Conservation (phyloP, 2,888 invertebrate species). For the Hirtodrosophila confusa region DNA sequence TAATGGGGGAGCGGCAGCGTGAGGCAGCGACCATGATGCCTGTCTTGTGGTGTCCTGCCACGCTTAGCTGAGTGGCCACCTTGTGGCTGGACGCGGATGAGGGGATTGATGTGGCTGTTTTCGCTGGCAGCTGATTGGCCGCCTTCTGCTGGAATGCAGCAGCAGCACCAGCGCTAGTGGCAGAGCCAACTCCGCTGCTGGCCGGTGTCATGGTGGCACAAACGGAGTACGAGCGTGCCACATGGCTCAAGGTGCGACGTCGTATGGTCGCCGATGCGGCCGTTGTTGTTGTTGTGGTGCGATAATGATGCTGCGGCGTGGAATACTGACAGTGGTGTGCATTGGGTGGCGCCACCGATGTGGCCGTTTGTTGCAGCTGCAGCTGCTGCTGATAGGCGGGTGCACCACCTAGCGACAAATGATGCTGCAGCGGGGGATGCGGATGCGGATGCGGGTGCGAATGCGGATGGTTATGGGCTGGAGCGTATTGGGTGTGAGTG, state of each 20-base stretch:
- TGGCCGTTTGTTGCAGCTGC: conserved; percentile 29
- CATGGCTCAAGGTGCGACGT: conserved; percentile 80
- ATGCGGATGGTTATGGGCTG: conserved; percentile 27
- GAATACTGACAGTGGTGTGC: conserved; percentile 71
- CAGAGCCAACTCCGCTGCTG: background rate
- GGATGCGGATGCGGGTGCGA: conserved; percentile 55
- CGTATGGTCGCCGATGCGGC: conserved; percentile 74
- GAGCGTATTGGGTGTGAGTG: conserved; percentile 49
- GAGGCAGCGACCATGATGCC: conserved; percentile 84
- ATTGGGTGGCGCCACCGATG: conserved; percentile 18
- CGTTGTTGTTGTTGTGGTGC: conserved; percentile 47
- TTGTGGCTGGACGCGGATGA: conserved; percentile 20
- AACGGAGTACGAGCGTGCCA: conserved; percentile 81
- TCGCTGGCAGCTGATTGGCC: conserved; percentile 41
- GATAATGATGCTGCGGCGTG: conserved; percentile 76
- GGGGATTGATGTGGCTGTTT: conserved; percentile 28
- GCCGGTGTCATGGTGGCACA: conserved; percentile 65
- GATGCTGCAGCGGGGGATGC: conserved; percentile 80
- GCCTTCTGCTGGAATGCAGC: conserved; percentile 36
- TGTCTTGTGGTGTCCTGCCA: conserved; percentile 65
- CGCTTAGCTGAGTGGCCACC: conserved; percentile 56
- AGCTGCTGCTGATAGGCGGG: conserved; percentile 54
- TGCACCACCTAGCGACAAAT: conserved; percentile 84
- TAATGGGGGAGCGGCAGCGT: conserved; percentile 90
- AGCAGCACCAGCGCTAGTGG: background rate